Percentiles rank a stretch among this genome's conserved stretches.
Conservation (phyloP, 2,797 vertebrate species). For the Spondyliosoma cantharus region DNA sequence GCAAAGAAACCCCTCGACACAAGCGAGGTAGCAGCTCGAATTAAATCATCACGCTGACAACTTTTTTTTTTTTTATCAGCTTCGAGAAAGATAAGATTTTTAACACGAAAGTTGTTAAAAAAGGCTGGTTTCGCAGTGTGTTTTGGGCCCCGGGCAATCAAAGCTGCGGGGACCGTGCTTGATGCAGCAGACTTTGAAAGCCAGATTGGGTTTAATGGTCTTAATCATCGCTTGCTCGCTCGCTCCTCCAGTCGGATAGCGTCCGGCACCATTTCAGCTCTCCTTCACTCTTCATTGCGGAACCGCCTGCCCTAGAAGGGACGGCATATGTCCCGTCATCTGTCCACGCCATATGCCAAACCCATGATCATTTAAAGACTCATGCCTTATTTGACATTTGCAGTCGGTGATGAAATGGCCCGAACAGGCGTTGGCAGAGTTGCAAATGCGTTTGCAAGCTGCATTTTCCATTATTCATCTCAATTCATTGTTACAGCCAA, state of each 20-base stretch:
- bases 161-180: conserved; percentile 15
- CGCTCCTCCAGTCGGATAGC: conserved; percentile 42
- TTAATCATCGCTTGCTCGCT: conserved; percentile 46
- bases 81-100: conserved; percentile 42
- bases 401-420: conserved; percentile 44
- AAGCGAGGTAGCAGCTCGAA: conserved; percentile 17
- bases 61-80: conserved; percentile 8
- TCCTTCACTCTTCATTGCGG: conserved; percentile 67
- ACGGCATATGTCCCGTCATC: conserved; percentile 77
- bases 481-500: conserved; percentile 42
- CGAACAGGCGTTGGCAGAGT: conserved; percentile 32
- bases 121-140: conserved; percentile 21
- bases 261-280: conserved; percentile 44
- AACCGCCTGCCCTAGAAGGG: conserved; percentile 41
- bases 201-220: conserved; percentile 68
- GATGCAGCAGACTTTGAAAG: conserved; percentile 43
- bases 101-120: conserved; percentile 8
- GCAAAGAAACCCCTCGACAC: conserved; percentile 19
- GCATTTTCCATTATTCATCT: conserved; percentile 39
- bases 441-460: conserved; percentile 55
- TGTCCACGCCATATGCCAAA: conserved; percentile 72
- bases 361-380: conserved; percentile 60
- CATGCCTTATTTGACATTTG: conserved; percentile 60
- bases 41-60: conserved; percentile 29
- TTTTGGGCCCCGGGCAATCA: neutral